These are phyloP conservation scores for Lagenorhynchus albirostris DNA, from an alignment of 2,113 vertebrate species.

Conservation along the genomic window DNA sequence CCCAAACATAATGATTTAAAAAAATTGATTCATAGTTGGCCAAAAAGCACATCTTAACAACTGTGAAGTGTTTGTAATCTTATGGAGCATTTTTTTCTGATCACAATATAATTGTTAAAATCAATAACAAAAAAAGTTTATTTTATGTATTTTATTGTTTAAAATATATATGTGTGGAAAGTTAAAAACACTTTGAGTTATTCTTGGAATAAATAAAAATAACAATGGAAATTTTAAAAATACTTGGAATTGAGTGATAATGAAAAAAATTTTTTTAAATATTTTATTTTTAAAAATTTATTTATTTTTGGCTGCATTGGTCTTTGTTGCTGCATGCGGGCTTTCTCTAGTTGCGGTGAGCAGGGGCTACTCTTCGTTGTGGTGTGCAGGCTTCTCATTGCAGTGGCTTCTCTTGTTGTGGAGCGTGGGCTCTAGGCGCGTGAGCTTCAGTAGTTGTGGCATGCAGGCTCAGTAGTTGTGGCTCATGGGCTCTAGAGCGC, in stretches of 20 bases:
- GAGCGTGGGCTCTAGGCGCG: rapidly evolving
- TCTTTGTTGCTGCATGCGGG: too few relatives aligned
- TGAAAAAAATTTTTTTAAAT: not conserved
- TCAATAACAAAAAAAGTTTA: not conserved
- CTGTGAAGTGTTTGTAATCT: not conserved
- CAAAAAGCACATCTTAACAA: not conserved
- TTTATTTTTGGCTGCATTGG: too few relatives aligned
- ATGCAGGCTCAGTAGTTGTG: too few relatives aligned
- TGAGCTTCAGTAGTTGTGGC: too few relatives aligned
- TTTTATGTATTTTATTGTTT: not conserved
- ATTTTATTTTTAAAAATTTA: too few relatives aligned
- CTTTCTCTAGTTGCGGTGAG: too few relatives aligned
- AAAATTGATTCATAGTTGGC: not conserved
- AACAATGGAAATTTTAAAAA: not conserved
- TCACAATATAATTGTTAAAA: not conserved
- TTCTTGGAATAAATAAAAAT: conserved; percentile 24
- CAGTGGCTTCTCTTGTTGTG: too few relatives aligned
- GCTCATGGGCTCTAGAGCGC: too few relatives aligned
- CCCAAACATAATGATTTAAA: not conserved
- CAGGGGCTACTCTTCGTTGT: too few relatives aligned
- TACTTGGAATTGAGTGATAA: not conserved
- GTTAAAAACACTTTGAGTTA: not conserved
- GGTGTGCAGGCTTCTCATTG: too few relatives aligned
- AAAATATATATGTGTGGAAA: not conserved
- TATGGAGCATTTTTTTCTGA: not conserved